Conservation (phyloP, 2,113 vertebrate species). For the Oncorhynchus clarkii region DNA sequence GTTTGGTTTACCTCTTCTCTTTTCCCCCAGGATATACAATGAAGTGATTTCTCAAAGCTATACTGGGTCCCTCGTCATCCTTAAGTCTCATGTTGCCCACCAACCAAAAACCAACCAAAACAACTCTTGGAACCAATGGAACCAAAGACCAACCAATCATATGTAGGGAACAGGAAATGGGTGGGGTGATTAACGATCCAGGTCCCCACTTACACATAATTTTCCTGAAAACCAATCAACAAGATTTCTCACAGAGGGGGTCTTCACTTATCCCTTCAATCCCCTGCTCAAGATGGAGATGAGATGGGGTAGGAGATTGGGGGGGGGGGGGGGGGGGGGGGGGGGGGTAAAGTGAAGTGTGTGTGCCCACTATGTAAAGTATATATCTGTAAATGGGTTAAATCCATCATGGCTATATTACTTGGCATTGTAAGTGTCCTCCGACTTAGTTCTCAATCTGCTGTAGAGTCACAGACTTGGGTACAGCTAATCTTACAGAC, state of each 20-base stretch:
- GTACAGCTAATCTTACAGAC: slow-evolving; percentile 14
- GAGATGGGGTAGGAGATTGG: neutral
- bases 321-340: neutral
- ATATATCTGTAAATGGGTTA: slow-evolving; percentile 12
- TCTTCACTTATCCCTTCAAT: slow-evolving; percentile 1
- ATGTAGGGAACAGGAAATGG: too few species aligned
- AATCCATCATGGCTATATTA: slow-evolving; percentile 17
- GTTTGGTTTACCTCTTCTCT: neutral
- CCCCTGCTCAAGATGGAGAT: slow-evolving; percentile 4
- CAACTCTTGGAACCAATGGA: too few species aligned
- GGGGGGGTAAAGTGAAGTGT: neutral
- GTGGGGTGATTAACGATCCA: too few species aligned
- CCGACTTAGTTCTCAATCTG: slow-evolving; percentile 1
- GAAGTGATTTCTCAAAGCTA: too few species aligned
- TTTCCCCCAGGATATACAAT: too few species aligned
- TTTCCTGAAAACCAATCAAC: neutral
- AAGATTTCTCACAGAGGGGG: neutral
- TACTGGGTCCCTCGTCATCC: too few species aligned
- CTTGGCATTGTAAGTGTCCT: slow-evolving; percentile 2
- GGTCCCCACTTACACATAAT: neutral
- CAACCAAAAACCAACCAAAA: too few species aligned
- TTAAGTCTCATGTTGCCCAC: too few species aligned
- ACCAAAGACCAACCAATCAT: too few species aligned
- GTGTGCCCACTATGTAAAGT: neutral
- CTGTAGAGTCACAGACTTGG: neutral